Evolutionary conservation across 2,797 vertebrate genomes (phyloP), one percentile per base, ranked within the genome.

Genomic region (Enteromius radiatus): DNA sequence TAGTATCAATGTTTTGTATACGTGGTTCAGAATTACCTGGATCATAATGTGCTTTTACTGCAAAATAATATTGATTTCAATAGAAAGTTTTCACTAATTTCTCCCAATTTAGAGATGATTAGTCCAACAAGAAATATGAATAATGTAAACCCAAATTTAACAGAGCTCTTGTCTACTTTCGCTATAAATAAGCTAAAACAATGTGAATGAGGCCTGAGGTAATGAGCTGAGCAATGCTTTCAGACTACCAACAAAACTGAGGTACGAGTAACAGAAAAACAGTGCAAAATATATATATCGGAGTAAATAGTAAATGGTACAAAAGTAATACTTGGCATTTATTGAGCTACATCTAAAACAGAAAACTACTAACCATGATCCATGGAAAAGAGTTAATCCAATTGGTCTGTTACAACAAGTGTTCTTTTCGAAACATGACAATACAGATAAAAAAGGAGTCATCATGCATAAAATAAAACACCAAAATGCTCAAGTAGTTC

Each of bases 251-350:
- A 75, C 10, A 49, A 74, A 45, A 80, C 43, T 90, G 91, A 93
- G 92, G 93, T 93, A 92, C 88, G 38, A 85, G 49, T 33, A 87
- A 87, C 36, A 36, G 38, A 77, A n/a, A 74, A 63, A 76, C 21
- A 87, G 88, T 88, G 86, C 86, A 88, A 86, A 73, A 79, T n/a
- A 19, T 78, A 19, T 78, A 73, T 45, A 79, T 5, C 2, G 14
- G 15, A 28, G 38, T 56, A 52, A 81, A 68, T 26, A n/a, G 12
- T 47, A 26, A 78, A 67, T 47, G 5, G 33, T 61, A 61, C 59
- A 73, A 78, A 75, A 43, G 61, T 81, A 69, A 83, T 59, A 77
- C 79, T 83, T 38, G 36, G 69, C 78, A 79, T 88, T 87, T 69
- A 74, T 76, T 83, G 84, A 41, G 38, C 38, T 41, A 10, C 38